Conservation (phyloP, 2,888 invertebrate species). For the Gortyna flavago region DNA sequence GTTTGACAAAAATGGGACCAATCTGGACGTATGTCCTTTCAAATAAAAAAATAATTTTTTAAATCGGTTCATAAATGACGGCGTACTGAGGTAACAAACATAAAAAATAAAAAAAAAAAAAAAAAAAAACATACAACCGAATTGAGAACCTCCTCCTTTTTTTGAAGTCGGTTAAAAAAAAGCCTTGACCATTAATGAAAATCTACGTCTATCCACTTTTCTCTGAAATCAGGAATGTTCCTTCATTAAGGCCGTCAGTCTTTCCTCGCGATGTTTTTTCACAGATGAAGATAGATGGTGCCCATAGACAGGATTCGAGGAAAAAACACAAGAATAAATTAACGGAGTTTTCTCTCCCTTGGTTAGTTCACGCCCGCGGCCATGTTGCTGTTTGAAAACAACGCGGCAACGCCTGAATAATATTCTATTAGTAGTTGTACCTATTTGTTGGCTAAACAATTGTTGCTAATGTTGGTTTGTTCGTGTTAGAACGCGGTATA, state of each 20-base stretch:
- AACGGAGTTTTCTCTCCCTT: constrained; percentile 63
- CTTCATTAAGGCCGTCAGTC: constrained; percentile 74
- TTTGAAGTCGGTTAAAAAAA: too few relatives aligned
- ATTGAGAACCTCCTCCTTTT: too few relatives aligned
- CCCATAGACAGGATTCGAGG: constrained; percentile 63
- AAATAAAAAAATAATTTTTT: too few relatives aligned
- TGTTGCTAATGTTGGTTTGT: background rate
- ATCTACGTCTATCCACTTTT: constrained; percentile 50
- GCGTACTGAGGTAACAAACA: too few relatives aligned
- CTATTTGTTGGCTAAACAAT: background rate
- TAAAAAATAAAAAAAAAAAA: too few relatives aligned
- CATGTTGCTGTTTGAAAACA: constrained; percentile 27
- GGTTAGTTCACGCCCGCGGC: constrained; percentile 18
- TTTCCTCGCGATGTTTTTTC: constrained; percentile 66
- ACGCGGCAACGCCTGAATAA: constrained; percentile 14
- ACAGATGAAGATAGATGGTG: constrained; percentile 78
- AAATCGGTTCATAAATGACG: too few relatives aligned
- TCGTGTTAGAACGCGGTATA: background rate
- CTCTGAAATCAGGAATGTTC: constrained; percentile 68
- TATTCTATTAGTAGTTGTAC: constrained; percentile 4
- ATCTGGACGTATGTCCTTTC: too few relatives aligned
- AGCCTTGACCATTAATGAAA: constrained; percentile 59
- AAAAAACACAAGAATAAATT: constrained; percentile 72
- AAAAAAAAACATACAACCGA: too few relatives aligned
- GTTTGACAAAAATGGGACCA: too few relatives aligned